phyloP scores from a whole-genome alignment of 2,888 invertebrate genomes.

The Penaeus monodon region DNA sequence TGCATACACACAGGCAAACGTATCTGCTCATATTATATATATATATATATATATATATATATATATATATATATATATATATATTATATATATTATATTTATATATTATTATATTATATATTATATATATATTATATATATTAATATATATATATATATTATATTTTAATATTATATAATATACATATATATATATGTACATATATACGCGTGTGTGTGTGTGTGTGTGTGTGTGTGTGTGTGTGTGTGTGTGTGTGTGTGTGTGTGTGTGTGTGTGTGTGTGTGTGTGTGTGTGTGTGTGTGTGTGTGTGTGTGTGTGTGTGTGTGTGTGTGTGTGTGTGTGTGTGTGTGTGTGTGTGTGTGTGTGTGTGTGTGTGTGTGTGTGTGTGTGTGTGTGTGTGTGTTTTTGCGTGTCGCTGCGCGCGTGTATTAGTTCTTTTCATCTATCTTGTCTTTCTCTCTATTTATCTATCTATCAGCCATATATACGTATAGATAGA shows the following conservation, averaged over 20 bases:
- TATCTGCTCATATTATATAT: too few relatives aligned
- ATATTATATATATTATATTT: background rate
- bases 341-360: background rate
- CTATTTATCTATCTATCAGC: background rate
- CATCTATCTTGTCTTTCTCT: background rate
- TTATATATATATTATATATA: too few relatives aligned
- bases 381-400: background rate
- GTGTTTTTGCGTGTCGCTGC: too few relatives aligned
- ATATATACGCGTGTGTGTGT: constrained; percentile 2
- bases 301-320: background rate
- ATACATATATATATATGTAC: background rate
- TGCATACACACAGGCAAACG: too few relatives aligned
- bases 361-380: constrained; percentile 10
- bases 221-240: background rate
- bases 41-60: too few relatives aligned
- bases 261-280: background rate
- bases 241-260: background rate
- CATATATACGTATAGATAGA: background rate
- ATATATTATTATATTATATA: too few relatives aligned
- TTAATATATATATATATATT: background rate
- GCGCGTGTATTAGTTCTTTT: too few relatives aligned
- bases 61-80: too few relatives aligned
- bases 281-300: background rate
- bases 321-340: background rate
- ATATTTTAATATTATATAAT: too few relatives aligned